Evolutionary conservation across 1,140 invertebrate genomes (phyloP), one percentile per base, ranked within the genome.

Genomic region (Drosophila mauritiana): DNA sequence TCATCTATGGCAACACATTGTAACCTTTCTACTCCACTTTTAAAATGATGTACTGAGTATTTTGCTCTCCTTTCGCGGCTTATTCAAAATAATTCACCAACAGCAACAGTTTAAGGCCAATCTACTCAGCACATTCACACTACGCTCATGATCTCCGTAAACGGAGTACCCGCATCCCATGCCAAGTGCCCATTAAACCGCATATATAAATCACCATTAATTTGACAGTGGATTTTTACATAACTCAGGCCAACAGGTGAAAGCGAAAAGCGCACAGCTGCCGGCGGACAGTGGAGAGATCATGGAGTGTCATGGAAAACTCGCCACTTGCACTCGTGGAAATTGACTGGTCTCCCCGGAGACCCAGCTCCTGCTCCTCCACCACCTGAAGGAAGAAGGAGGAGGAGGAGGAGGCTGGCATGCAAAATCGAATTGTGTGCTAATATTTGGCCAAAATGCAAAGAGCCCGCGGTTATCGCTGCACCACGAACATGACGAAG

Each of bases 341-440:
- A 88, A 72, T 88, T 82, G 73, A 79, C 83, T 74, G 65, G 36
- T 61, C 53, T 34, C 57, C 42, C 56, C 13, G 1, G 27, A 17
- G 25, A 36, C 11, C 13, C 52, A 20, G 39, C 64, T 34, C 39
- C 11, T 2, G 4, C 1, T 40, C 37, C 5, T n/a, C 0, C 37
- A 7, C n/a, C 39, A 8, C 31, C 31, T 10, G 7, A 0, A 4
- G 12, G 10, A 39, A 37, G 12, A 39, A 13, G 37, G 12, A n/a
- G n/a, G 17, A 17, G 17, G 17, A 34, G 10, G n/a, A 17, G 1
- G 62, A 22, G 58, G 73, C 45, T 67, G 59, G 78, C 83, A 82
- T 85, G 83, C 83, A 85, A 85, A 85, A 85, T 85, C 79, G 83
- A 88, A 86, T 86, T 83, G 82, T 88, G 82, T 86, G 82, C 79